phyloP scores from a whole-genome alignment of 2,888 invertebrate genomes.

The Conomelus anceps region DNA sequence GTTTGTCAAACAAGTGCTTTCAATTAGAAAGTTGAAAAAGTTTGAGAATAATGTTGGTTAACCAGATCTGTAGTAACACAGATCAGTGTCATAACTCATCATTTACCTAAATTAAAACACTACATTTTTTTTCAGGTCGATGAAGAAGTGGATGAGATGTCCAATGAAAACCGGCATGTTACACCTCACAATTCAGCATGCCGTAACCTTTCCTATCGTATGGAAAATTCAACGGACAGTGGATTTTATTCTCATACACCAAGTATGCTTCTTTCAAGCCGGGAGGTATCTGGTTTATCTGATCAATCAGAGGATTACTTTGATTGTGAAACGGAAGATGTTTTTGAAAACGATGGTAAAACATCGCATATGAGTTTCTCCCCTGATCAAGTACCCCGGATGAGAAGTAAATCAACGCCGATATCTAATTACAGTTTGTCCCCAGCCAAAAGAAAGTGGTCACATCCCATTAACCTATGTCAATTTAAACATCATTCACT shows the following conservation, averaged over 20 bases:
- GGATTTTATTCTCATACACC: conserved; percentile 14
- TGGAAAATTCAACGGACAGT: conserved; percentile 8
- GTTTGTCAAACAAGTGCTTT: too few species aligned
- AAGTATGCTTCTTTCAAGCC: neutral
- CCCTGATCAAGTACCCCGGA: too few species aligned
- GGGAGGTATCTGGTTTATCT: neutral
- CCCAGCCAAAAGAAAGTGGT: neutral
- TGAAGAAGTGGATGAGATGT: neutral
- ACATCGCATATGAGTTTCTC: neutral
- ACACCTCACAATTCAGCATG: neutral
- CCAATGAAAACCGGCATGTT: neutral
- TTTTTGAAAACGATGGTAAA: neutral
- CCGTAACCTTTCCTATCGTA: neutral
- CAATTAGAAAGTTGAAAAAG: too few species aligned
- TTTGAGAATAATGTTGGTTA: too few species aligned
- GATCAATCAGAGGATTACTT: neutral
- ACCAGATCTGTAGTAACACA: too few species aligned
- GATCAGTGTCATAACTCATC: too few species aligned
- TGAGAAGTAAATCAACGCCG: neutral
- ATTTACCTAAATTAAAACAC: too few species aligned
- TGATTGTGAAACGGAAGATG: neutral
- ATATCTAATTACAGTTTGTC: neutral
- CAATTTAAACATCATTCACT: neutral
- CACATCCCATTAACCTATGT: neutral
- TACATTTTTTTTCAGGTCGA: neutral